Evolutionary conservation across 2,113 vertebrate species (phyloP).

Genomic region (Rhombomys opimus): DNA sequence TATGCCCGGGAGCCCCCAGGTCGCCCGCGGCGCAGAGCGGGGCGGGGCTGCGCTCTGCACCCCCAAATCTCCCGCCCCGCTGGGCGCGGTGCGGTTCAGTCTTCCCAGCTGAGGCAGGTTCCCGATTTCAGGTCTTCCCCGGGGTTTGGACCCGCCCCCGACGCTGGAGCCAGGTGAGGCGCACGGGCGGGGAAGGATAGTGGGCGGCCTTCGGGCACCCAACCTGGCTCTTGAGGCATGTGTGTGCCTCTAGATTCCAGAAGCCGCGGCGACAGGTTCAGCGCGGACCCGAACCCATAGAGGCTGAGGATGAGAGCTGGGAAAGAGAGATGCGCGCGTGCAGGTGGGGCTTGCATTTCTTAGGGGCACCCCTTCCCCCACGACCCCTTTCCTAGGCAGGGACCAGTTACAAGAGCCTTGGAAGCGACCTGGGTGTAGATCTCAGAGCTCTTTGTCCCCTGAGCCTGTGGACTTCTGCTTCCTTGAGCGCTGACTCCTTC

Average conservation of each 20-base stretch:
- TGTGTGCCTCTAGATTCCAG: background rate
- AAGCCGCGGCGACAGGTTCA: background rate
- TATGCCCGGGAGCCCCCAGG: background rate
- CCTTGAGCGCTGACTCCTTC: background rate
- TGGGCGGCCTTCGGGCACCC: background rate
- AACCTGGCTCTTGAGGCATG: background rate
- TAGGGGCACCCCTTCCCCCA: background rate
- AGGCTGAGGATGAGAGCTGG: background rate
- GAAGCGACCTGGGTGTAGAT: background rate
- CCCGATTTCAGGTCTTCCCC: background rate
- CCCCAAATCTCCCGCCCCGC: background rate
- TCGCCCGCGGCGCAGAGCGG: slow-evolving; percentile 38
- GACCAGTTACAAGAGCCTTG: background rate
- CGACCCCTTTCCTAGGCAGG: too few species aligned
- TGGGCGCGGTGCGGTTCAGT: background rate
- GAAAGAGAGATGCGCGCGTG: background rate
- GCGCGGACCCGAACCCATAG: background rate
- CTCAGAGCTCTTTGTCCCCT: background rate
- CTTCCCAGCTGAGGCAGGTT: slow-evolving; percentile 41
- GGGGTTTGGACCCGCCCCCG: slow-evolving; percentile 1
- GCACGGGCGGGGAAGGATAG: background rate
- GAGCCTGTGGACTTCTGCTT: background rate
- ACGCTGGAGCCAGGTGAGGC: slow-evolving; percentile 51
- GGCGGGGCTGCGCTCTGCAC: background rate
- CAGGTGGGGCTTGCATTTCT: background rate